phyloP scores from a whole-genome alignment of 2,888 invertebrate genomes.

The Gisinianus flammeolus region DNA sequence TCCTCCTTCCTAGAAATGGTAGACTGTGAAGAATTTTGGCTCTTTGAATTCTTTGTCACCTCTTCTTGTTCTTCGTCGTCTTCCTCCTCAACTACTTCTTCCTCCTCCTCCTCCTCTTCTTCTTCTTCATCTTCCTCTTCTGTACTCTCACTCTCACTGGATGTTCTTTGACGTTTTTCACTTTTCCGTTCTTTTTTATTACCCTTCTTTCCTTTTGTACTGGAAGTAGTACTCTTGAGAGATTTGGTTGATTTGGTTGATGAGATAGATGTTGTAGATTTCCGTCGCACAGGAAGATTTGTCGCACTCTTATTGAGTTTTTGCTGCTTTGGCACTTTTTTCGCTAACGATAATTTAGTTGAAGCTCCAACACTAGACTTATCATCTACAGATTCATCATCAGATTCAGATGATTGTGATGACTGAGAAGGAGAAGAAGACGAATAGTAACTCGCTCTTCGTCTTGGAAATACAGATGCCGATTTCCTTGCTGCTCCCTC shows the following conservation, averaged over 20 bases:
- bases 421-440: slow-evolving; percentile 39
- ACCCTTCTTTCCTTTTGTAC: not conserved
- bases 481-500: slow-evolving; percentile 58
- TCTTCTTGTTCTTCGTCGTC: not conserved
- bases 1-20: not conserved
- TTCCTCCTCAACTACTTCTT: slow-evolving; percentile 30
- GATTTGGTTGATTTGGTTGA: not conserved
- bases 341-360: not conserved
- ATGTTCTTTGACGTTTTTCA: not conserved
- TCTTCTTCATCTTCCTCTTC: slow-evolving; percentile 32
- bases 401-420: slow-evolving; percentile 32
- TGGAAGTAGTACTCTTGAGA: not conserved
- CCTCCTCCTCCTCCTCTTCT: slow-evolving; percentile 34
- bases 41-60: too few relatives aligned
- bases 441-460: slow-evolving; percentile 44
- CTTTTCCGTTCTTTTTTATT: slow-evolving; percentile 7
- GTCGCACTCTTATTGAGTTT: not conserved
- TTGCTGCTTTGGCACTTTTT: not conserved
- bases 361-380: not conserved
- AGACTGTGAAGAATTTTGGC: too few relatives aligned
- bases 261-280: not conserved
- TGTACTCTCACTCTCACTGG: not conserved
- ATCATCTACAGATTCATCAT: slow-evolving; percentile 22
- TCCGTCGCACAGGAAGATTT: not conserved
- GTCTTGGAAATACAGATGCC: slow-evolving; percentile 50